Evolutionary conservation across 2,113 vertebrate genomes (phyloP).

Genomic region (Entomyzon cyanotis): DNA sequence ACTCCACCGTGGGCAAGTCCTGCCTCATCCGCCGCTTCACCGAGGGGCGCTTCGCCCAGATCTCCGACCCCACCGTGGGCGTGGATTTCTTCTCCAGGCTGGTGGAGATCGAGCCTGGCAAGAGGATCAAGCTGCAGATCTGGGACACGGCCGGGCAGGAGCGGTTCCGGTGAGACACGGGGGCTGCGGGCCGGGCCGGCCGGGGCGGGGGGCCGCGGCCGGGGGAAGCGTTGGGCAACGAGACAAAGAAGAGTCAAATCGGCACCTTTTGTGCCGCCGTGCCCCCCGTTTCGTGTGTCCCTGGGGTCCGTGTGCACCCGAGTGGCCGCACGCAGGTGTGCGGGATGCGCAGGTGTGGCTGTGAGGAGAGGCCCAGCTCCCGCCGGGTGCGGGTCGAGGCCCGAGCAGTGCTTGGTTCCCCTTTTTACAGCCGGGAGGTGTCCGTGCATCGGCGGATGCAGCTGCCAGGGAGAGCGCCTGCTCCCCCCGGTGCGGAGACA

Average conservation of each 20-base stretch:
- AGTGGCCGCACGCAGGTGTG: neutral
- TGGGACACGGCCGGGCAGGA: slow-evolving; percentile 89
- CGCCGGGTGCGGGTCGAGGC: neutral
- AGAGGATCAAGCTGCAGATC: slow-evolving; percentile 93
- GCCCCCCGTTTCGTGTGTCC: neutral
- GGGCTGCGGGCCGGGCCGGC: slow-evolving; percentile 80
- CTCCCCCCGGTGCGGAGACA: neutral
- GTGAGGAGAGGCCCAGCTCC: neutral
- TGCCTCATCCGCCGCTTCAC: slow-evolving; percentile 94
- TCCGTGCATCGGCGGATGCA: neutral
- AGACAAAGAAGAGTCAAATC: neutral
- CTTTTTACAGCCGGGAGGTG: neutral
- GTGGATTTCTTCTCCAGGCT: slow-evolving; percentile 96
- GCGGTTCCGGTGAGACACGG: slow-evolving; percentile 61
- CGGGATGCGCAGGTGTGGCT: neutral
- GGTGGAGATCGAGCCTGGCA: slow-evolving; percentile 94
- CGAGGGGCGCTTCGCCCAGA: slow-evolving; percentile 91
- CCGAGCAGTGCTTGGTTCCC: neutral
- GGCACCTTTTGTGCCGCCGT: neutral
- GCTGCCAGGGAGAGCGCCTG: neutral
- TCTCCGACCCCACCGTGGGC: slow-evolving; percentile 93
- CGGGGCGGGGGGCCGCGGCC: slow-evolving; percentile 61
- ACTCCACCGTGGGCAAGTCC: slow-evolving; percentile 95
- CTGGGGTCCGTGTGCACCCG: neutral
- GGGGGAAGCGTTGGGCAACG: neutral